Conservation (phyloP, 2,888 invertebrate genomes). For the Macrosiphum euphorbiae region DNA sequence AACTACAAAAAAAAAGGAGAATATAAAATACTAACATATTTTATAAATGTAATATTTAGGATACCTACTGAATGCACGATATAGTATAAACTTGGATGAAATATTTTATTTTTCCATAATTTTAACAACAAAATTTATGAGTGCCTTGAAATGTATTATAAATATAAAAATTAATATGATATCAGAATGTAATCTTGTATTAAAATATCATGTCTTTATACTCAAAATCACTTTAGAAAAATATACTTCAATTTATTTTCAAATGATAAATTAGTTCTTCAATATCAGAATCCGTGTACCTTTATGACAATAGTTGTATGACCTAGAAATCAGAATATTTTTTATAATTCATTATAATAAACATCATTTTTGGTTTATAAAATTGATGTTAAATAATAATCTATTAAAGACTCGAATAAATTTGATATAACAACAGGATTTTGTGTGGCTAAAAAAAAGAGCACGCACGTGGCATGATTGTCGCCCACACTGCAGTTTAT, state of each 20-base stretch:
- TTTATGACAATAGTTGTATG: background rate
- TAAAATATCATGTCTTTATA: background rate
- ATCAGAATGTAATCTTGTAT: background rate
- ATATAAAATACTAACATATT: background rate
- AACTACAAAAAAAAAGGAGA: background rate
- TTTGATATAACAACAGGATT: background rate
- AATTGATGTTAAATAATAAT: background rate
- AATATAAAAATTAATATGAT: background rate
- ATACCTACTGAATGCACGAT: background rate
- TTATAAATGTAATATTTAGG: background rate
- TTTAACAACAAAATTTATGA: background rate
- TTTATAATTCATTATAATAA: background rate
- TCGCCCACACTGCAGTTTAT: slow-evolving; percentile 41
- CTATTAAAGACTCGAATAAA: background rate
- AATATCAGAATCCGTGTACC: background rate
- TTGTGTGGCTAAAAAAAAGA: slow-evolving; percentile 31
- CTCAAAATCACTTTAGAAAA: background rate
- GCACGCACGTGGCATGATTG: slow-evolving; percentile 43
- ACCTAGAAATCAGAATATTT: background rate
- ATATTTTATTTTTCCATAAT: background rate
- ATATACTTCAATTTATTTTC: background rate
- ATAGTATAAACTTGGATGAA: background rate
- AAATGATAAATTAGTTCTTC: background rate
- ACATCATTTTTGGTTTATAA: background rate
- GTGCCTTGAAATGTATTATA: background rate